Evolutionary conservation across 2,888 invertebrate species (phyloP), one percentile per base, ranked within the genome.

Genomic region (Pseudococcus jackbeardsleyi): DNA sequence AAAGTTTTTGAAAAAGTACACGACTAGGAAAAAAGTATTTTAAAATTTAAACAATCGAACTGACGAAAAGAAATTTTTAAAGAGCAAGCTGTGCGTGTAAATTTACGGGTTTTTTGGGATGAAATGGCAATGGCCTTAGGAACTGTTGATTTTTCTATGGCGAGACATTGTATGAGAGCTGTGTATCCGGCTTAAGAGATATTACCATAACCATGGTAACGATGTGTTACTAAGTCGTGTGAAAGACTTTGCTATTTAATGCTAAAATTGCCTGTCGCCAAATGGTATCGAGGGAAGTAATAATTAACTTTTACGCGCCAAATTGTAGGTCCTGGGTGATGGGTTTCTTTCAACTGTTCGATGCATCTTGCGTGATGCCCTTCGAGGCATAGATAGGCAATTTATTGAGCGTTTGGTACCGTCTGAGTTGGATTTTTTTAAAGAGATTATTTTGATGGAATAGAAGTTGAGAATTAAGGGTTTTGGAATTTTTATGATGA

Each of bases 181-280:
- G 11, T 79, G 19, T 79, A 42, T 79, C 79, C 79, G 79, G 79
- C 79, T 79, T 79, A 42, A n/a, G 79, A 39, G 79, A 79, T 42
- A 79, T 79, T 42, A 42, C 79, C 79, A 79, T 79, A n/a, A 42
- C 79, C 79, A 79, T 79, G 79, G 79, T 79, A 79, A 79, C 79
- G n/a, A 33, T 46, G n/a, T 79, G 42, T 79, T 79, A 79, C 42
- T 19, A 79, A 39, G 79, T 79, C 79, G 79, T 79, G 46, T 42
- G 79, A 79, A 2, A 79, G 42, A 79, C 46, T 79, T 42, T 79
- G 79, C 79, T 79, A 79, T 19, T 19, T 79, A 79, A 77, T 39
- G 77, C 0, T 17, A 77, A 39, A 77, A 77, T 79, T 79, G 79
- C 79, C 79, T 79, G 79, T 79, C 46, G n/a, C 46, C 42, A 79